phyloP scores from a whole-genome alignment of 2,888 invertebrate species.

The Scaptomyza caliginosa region DNA sequence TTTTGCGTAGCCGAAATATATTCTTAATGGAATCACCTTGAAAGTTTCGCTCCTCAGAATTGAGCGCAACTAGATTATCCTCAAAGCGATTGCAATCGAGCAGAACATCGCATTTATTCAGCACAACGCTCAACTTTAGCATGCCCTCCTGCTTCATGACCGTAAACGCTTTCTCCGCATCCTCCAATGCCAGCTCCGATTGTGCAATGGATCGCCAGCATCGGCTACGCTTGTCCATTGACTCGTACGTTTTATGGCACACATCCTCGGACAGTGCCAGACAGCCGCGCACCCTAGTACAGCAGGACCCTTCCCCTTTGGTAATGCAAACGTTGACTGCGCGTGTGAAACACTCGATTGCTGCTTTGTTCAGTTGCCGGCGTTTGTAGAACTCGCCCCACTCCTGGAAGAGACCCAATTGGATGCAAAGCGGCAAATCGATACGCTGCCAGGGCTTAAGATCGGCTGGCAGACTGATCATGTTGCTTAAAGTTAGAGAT shows the following conservation, averaged over 20 bases:
- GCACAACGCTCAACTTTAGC: conserved; percentile 20
- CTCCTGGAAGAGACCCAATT: conserved; percentile 38
- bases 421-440: conserved; percentile 35
- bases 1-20: conserved; percentile 11
- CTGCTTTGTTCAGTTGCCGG: conserved; percentile 12
- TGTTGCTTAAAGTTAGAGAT: neutral
- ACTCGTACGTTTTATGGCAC: neutral
- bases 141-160: neutral
- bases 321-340: conserved; percentile 25
- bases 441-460: conserved; percentile 53
- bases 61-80: conserved; percentile 60
- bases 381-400: conserved; percentile 47
- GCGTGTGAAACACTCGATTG: conserved; percentile 16
- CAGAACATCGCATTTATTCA: conserved; percentile 73
- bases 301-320: neutral
- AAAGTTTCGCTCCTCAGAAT: conserved; percentile 48
- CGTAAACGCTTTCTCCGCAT: conserved; percentile 59
- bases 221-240: conserved; percentile 8
- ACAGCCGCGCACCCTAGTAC: neutral
- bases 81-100: conserved; percentile 78
- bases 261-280: neutral
- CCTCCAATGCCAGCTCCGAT: conserved; percentile 59
- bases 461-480: conserved; percentile 7
- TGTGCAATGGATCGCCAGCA: conserved; percentile 69
- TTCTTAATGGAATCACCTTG: neutral